Evolutionary conservation across 2,888 invertebrate species (phyloP).

Genomic region (Sphaeridia pumilis): DNA sequence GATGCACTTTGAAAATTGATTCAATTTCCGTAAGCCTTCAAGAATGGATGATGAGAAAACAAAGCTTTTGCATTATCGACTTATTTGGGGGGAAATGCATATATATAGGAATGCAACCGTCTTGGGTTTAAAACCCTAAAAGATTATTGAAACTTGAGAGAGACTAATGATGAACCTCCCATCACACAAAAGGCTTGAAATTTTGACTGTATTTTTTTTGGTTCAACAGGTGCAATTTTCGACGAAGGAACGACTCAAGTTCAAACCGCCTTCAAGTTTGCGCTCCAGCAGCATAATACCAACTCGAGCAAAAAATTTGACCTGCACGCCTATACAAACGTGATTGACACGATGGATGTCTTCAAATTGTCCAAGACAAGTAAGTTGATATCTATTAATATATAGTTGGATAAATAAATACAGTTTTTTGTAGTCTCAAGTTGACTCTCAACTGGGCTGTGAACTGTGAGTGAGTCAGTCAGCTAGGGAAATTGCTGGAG

Average conservation of each 20-base stretch:
- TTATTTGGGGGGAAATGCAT: background rate
- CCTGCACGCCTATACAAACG: conserved; percentile 75
- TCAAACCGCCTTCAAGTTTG: conserved; percentile 83
- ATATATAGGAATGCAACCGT: background rate
- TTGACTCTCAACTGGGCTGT: too few relatives aligned
- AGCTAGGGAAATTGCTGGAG: too few relatives aligned
- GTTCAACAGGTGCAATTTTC: conserved; percentile 70
- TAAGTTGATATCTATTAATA: too few relatives aligned
- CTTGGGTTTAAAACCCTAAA: background rate
- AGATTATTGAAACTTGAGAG: background rate
- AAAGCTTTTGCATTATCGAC: too few relatives aligned
- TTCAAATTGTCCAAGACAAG: conserved; percentile 82
- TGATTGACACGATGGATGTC: conserved; percentile 84
- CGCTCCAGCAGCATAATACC: conserved; percentile 67
- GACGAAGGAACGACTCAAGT: conserved; percentile 85
- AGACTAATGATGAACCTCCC: too few relatives aligned
- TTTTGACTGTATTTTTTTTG: background rate
- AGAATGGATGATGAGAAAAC: conserved; percentile 6
- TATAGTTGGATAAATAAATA: too few relatives aligned
- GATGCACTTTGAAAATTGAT: conserved; percentile 1
- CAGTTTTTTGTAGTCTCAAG: too few relatives aligned
- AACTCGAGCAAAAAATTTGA: conserved; percentile 66
- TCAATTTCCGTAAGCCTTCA: conserved; percentile 3
- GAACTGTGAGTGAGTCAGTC: too few relatives aligned
- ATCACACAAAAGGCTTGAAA: too few relatives aligned